These are phyloP conservation scores for Drosophila orosa DNA, from an alignment of 1,140 invertebrate species.

Conservation along the genomic window DNA sequence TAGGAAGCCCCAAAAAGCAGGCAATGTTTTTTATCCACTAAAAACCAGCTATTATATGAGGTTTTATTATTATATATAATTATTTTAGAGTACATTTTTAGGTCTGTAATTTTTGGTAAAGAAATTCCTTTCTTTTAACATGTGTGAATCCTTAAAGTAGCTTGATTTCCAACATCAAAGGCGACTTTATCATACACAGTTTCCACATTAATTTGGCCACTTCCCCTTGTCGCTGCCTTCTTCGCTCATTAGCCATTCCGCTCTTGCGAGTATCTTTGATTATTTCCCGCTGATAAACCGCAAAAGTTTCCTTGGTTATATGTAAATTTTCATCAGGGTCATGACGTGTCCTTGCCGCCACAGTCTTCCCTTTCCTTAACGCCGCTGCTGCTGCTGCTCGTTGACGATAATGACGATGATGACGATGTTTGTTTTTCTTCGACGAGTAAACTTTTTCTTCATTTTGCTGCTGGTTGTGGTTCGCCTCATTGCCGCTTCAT, in stretches of 20 bases:
- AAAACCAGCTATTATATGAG: neutral
- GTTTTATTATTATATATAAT: no score
- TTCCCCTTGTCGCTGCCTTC: neutral
- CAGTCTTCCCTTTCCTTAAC: neutral
- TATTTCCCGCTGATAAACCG: conserved; percentile 43
- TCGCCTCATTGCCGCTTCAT: conserved; percentile 67
- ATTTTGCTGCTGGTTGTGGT: conserved; percentile 28
- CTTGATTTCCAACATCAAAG: conserved; percentile 19
- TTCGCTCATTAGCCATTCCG: conserved; percentile 24
- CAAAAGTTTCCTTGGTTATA: conserved; percentile 37
- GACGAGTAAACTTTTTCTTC: conserved; percentile 14
- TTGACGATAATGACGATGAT: conserved; percentile 31
- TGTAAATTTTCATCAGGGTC: conserved; percentile 48
- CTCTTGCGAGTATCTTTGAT: conserved; percentile 31
- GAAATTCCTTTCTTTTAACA: neutral
- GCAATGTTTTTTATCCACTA: neutral
- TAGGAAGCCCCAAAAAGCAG: neutral
- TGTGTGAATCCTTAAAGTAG: neutral
- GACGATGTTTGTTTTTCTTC: conserved; percentile 55
- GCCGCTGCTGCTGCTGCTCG: neutral
- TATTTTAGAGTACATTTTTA: neutral
- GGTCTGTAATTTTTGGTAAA: neutral
- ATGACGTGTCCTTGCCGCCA: conserved; percentile 27
- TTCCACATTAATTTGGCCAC: conserved; percentile 12
- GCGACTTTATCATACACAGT: neutral